A percentile compares a stretch with the other conserved stretches of the same genome.
These are phyloP conservation scores for Xestia ashworthii DNA, from an alignment of 2,888 invertebrate species.

Conservation along the genomic window DNA sequence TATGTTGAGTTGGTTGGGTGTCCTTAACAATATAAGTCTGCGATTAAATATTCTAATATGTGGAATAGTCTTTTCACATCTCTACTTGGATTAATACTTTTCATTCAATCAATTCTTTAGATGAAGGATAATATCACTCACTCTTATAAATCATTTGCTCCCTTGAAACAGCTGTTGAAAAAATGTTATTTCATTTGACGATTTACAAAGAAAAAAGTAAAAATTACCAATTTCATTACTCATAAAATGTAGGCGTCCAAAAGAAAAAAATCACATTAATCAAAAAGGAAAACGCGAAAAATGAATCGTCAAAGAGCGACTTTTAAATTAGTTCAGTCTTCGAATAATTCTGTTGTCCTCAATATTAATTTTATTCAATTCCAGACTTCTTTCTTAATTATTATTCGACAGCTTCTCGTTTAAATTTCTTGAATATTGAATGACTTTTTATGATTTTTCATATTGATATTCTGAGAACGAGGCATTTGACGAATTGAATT, in stretches of 20 bases:
- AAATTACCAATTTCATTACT: background rate
- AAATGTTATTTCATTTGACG: background rate
- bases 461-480: constrained; percentile 12
- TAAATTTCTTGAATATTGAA: constrained; percentile 42
- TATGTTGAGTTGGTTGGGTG: background rate
- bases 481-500: constrained; percentile 21
- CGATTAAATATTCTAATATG: background rate
- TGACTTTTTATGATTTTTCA: constrained; percentile 39
- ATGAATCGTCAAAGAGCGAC: constrained; percentile 35
- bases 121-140: background rate
- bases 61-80: background rate
- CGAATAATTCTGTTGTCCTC: constrained; percentile 44
- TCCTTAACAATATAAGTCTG: background rate
- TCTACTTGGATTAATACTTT: background rate
- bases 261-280: constrained; percentile 27
- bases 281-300: constrained; percentile 26
- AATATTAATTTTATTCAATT: constrained; percentile 56
- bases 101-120: no score
- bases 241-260: background rate
- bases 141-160: background rate
- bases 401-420: constrained; percentile 34
- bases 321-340: constrained; percentile 48
- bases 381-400: constrained; percentile 39
- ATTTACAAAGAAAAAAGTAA: background rate
- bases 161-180: background rate